Conservation (phyloP, 1,140 invertebrate species). For the Propsilocerus akamusi region DNA sequence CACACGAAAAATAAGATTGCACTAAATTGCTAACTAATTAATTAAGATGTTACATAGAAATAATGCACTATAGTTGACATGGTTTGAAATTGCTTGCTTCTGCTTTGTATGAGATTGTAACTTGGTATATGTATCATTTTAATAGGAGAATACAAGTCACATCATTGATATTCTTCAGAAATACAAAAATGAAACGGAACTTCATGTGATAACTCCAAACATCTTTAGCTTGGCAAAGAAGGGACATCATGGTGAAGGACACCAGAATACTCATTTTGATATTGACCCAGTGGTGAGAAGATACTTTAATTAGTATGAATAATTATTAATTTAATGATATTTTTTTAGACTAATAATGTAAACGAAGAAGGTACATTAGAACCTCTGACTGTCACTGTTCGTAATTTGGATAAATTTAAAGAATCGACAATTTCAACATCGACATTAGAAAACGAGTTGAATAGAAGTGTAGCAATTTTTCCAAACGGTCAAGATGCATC, state of each 20-base stretch:
- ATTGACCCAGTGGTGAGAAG: neutral
- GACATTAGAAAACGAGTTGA: too few relatives aligned
- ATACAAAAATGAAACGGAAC: constrained; percentile 6
- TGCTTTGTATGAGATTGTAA: too few relatives aligned
- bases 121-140: neutral
- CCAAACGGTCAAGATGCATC: too few relatives aligned
- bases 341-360: neutral
- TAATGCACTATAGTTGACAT: too few relatives aligned
- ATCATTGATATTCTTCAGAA: constrained; percentile 4
- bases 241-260: neutral
- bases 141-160: neutral
- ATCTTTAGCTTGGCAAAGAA: constrained; percentile 6
- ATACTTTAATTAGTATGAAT: neutral
- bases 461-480: too few relatives aligned
- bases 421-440: too few relatives aligned
- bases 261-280: constrained; percentile 10
- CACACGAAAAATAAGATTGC: too few relatives aligned
- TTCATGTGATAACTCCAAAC: constrained; percentile 2
- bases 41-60: too few relatives aligned
- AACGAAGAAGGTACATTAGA: neutral
- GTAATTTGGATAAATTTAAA: too few relatives aligned
- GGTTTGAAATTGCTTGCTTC: too few relatives aligned
- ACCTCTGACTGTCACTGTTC: too few relatives aligned
- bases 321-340: neutral
- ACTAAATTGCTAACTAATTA: too few relatives aligned